A percentile compares a stretch with the other conserved stretches of the same genome.
These are phyloP conservation scores for Folsomia manolachei DNA, from an alignment of 2,888 invertebrate genomes.

Conservation along the genomic window DNA sequence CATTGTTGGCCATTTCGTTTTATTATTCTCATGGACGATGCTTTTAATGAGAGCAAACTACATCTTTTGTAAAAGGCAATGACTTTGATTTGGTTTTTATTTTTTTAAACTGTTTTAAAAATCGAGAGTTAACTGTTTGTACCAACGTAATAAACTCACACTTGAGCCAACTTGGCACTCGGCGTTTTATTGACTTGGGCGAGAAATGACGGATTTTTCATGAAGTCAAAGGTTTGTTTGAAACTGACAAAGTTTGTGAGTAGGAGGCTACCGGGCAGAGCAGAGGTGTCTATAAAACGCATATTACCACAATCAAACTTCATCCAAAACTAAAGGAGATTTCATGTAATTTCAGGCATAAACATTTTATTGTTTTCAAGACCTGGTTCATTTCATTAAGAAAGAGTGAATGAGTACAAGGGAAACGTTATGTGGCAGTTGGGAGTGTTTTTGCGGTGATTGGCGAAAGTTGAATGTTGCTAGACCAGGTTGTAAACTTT, in stretches of 20 bases:
- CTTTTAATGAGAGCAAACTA: too few species aligned
- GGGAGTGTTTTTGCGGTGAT: background rate
- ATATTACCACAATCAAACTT: background rate
- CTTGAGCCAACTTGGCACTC: too few species aligned
- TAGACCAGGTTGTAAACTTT: slow-evolving; percentile 17
- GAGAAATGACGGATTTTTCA: background rate
- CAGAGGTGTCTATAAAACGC: background rate
- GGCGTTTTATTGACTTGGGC: background rate
- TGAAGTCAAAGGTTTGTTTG: background rate
- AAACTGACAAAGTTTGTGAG: background rate
- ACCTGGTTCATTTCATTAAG: background rate
- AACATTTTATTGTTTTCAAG: background rate
- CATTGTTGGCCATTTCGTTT: too few species aligned
- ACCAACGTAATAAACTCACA: background rate
- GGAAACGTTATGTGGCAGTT: too few species aligned
- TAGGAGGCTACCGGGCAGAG: background rate
- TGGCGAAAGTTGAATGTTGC: slow-evolving; percentile 8
- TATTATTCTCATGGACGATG: too few species aligned
- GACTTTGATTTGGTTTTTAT: too few species aligned
- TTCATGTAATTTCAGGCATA: background rate
- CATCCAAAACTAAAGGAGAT: background rate
- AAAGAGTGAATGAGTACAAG: background rate
- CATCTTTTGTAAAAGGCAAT: too few species aligned
- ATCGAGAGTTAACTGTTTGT: too few species aligned
- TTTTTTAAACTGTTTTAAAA: too few species aligned